Evolutionary conservation across 2,797 vertebrate genomes (phyloP), one percentile per base, ranked within the genome.

Genomic region (Sebastes jordani): DNA sequence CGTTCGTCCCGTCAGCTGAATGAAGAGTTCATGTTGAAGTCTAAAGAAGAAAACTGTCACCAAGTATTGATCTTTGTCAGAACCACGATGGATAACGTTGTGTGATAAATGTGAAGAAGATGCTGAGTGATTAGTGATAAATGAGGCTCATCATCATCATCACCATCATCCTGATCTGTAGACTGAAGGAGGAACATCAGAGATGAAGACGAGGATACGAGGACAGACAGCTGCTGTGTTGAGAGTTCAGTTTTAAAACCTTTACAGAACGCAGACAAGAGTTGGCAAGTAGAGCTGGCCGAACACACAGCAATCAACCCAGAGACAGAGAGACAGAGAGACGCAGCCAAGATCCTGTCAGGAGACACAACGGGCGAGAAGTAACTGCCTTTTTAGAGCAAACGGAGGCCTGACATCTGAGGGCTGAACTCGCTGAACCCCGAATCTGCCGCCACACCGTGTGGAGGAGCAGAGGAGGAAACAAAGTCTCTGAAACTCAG

Each of bases 321-420:
- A 3, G 38, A 42, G 64, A 62, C 14, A 46, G 59, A 61, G 71
- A 76, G 64, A 62, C 13, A 16, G 60, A 65, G 71, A 76, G 27
- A 14, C 66, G 1, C 58, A 70, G 80, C 83, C 86, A 81, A 76
- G 78, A 76, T 70, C 36, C 2, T 22, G 68, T 76, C 83, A 76
- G 81, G 55, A 81, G 30, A 38, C n/a, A 13, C 14, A 65, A 30
- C 4, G 0, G n/a, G 16, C 0, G 2, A 34, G 36, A 54, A 72
- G 62, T 55, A 32, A 66, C 66, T 62, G 34, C 76, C 64, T 70
- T 52, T 78, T 76, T 66, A 64, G 78, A 38, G 75, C 6, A 60
- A 58, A 59, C 38, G 6, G 9, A 56, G 36, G 56, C 22, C 27
- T 59, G 74, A 69, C 62, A 25, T 86, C 49, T 65, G 30, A 78